These are phyloP conservation scores for Oceanodroma leucorhoa DNA, from an alignment of 2,797 vertebrate species.

Conservation along the genomic window DNA sequence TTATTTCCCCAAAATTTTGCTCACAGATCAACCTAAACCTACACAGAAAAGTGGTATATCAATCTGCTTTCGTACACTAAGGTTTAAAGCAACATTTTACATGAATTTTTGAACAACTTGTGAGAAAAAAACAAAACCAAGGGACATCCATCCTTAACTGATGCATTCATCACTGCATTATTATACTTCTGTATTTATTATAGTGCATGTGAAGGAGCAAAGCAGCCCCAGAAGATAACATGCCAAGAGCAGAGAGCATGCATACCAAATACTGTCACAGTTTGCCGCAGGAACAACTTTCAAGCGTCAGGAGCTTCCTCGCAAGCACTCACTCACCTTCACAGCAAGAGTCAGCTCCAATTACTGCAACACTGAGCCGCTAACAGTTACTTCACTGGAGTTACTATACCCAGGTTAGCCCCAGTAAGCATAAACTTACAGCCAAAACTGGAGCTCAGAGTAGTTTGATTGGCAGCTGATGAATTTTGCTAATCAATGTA, in stretches of 20 bases:
- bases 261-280: background rate
- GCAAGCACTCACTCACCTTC: background rate
- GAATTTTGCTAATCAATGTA: background rate
- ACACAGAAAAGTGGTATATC: rapidly evolving
- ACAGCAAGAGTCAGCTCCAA: background rate
- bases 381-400: background rate
- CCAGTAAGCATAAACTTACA: background rate
- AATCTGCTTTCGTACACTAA: background rate
- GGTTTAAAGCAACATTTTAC: background rate
- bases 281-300: background rate
- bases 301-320: background rate
- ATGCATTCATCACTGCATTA: background rate
- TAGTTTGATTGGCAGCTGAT: background rate
- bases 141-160: background rate
- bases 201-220: rapidly evolving
- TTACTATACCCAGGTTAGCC: background rate
- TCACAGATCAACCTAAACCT: background rate
- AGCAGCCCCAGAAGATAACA: background rate
- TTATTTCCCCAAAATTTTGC: background rate
- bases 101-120: background rate
- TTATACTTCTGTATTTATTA: background rate
- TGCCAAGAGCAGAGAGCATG: background rate
- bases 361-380: background rate
- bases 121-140: background rate
- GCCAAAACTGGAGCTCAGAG: background rate